Percentiles rank a stretch among this genome's conserved stretches.
These are phyloP conservation scores for Stegostoma tigrinum DNA, from an alignment of 2,113 vertebrate genomes.

Conservation along the genomic window DNA sequence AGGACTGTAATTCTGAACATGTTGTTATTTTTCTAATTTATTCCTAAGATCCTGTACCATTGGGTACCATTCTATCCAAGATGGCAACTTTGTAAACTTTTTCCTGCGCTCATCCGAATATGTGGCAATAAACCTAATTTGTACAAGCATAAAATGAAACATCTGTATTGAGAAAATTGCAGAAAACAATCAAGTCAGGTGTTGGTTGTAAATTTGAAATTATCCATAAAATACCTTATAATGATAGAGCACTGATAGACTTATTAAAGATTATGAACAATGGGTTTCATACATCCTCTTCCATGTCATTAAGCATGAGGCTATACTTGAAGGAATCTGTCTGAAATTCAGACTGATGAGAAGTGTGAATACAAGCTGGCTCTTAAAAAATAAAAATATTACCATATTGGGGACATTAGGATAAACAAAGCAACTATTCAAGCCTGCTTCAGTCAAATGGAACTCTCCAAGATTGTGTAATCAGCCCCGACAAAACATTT, in stretches of 20 bases:
- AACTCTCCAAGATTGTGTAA: not conserved
- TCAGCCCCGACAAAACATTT: not conserved
- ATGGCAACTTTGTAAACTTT: too few relatives aligned
- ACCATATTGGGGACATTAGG: not conserved
- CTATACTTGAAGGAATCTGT: not conserved
- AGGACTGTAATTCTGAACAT: too few relatives aligned
- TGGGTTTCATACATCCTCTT: not conserved
- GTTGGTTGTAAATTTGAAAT: conserved; percentile 10
- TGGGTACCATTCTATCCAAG: too few relatives aligned
- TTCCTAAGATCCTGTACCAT: too few relatives aligned
- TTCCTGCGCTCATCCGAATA: too few relatives aligned
- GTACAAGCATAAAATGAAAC: not conserved
- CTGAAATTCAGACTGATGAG: not conserved
- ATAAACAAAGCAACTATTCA: not conserved
- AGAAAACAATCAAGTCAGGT: not conserved
- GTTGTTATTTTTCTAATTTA: too few relatives aligned
- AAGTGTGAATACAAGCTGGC: not conserved
- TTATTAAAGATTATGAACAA: conserved; percentile 17
- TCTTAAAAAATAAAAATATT: not conserved
- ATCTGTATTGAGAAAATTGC: not conserved
- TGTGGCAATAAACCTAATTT: too few relatives aligned
- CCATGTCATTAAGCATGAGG: not conserved
- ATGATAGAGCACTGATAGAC: not conserved
- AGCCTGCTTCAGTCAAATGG: not conserved
- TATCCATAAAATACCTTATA: conserved; percentile 24